phyloP scores from a whole-genome alignment of 2,113 vertebrate genomes.

The Rhinolophus ferrumequinum region DNA sequence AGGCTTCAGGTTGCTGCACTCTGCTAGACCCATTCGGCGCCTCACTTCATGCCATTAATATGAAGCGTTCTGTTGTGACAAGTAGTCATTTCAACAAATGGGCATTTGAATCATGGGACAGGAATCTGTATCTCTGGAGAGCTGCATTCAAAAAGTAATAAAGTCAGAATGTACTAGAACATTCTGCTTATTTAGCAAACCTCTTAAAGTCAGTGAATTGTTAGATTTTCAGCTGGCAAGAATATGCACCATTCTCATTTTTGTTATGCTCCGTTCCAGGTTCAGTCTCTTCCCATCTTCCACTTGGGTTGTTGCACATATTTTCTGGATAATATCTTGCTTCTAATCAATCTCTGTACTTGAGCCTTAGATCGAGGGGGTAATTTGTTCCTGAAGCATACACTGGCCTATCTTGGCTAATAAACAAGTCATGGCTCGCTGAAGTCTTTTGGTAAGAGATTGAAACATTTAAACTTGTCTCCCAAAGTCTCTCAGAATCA shows the following conservation, averaged over 20 bases:
- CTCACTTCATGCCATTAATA: slow-evolving; percentile 67
- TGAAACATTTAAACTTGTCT: background rate
- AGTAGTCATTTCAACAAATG: slow-evolving; percentile 75
- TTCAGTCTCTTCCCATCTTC: background rate
- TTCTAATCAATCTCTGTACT: background rate
- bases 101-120: slow-evolving; percentile 74
- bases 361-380: background rate
- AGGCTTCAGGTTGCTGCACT: slow-evolving; percentile 70
- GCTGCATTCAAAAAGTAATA: background rate
- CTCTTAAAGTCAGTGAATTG: background rate
- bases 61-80: slow-evolving; percentile 75
- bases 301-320: background rate
- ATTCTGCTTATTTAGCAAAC: background rate
- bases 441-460: background rate
- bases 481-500: slow-evolving; percentile 17
- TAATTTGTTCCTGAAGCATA: background rate
- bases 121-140: slow-evolving; percentile 58
- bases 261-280: background rate
- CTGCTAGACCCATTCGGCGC: slow-evolving; percentile 57
- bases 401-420: background rate
- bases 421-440: background rate
- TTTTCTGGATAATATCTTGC: background rate
- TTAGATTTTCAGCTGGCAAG: background rate
- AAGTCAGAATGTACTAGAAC: background rate
- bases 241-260: background rate